Evolutionary conservation across 2,113 vertebrate genomes (phyloP).

Genomic region (Ictalurus punctatus): DNA sequence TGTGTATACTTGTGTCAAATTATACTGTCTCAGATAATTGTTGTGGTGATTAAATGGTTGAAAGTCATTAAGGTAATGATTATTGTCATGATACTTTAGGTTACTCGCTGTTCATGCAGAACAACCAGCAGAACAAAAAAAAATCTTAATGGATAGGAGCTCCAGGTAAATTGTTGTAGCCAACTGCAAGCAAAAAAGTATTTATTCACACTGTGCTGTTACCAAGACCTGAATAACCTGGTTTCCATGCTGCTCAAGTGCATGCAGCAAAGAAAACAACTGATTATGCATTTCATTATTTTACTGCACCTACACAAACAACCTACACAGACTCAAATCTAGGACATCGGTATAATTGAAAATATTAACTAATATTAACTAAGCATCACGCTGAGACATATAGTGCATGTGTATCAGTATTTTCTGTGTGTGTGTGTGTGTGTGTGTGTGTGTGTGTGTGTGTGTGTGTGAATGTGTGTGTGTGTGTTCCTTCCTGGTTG

Average conservation of each 20-base stretch:
- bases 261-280: slow-evolving; percentile 28
- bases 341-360: not conserved
- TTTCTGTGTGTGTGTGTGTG: not conserved
- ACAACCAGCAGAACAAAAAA: not conserved
- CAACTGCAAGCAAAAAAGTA: not conserved
- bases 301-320: slow-evolving; percentile 20
- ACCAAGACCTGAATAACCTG: slow-evolving; percentile 23
- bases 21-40: not conserved
- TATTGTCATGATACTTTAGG: not conserved
- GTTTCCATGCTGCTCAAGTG: slow-evolving; percentile 21
- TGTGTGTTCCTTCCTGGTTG: not conserved
- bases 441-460: not conserved
- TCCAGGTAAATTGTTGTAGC: not conserved
- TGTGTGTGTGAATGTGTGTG: not conserved
- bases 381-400: not conserved
- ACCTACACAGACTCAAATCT: slow-evolving; percentile 13
- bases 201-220: slow-evolving; percentile 24
- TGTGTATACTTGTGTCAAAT: not conserved
- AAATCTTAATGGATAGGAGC: not conserved
- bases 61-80: not conserved
- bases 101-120: not conserved
- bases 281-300: slow-evolving; percentile 27
- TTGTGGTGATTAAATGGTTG: not conserved
- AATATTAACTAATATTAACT: not conserved
- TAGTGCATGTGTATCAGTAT: slow-evolving; percentile 7